Evolutionary conservation across 1,140 invertebrate species (phyloP).

Genomic region (Lysiphlebus fabarum): DNA sequence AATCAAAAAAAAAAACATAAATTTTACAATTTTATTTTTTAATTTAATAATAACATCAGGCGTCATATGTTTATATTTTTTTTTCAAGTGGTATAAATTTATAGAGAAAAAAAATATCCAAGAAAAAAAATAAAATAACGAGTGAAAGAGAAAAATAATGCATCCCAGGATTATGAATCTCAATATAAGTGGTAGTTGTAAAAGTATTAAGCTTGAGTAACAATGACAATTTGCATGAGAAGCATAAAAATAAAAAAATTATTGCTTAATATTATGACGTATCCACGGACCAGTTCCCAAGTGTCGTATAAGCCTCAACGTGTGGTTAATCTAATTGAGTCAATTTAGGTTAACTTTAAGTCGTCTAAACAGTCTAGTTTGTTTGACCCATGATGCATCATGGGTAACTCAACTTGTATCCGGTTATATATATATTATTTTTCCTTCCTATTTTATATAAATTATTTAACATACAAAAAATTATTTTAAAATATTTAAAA

Average conservation of each 20-base stretch:
- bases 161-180: no score
- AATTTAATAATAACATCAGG: no score
- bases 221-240: conserved; percentile 52
- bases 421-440: conserved; percentile 20
- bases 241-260: conserved; percentile 29
- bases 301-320: conserved; percentile 50
- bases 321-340: conserved; percentile 54
- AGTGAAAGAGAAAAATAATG: no score
- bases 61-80: no score
- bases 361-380: conserved; percentile 56
- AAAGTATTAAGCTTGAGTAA: conserved; percentile 18
- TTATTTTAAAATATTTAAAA: neutral
- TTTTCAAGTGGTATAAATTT: no score
- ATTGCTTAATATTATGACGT: conserved; percentile 31
- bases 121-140: neutral
- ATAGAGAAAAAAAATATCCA: neutral
- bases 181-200: no score
- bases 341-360: conserved; percentile 57
- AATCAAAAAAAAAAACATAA: no score
- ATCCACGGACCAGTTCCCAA: conserved; percentile 50
- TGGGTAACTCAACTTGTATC: conserved; percentile 38
- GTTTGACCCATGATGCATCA: conserved; percentile 41
- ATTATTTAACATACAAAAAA: conserved; percentile 32
- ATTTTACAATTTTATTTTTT: no score
- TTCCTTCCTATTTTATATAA: neutral